A percentile compares a stretch with the other conserved stretches of the same genome.
Conservation (phyloP, 2,888 invertebrate genomes). For the Noctua janthina region DNA sequence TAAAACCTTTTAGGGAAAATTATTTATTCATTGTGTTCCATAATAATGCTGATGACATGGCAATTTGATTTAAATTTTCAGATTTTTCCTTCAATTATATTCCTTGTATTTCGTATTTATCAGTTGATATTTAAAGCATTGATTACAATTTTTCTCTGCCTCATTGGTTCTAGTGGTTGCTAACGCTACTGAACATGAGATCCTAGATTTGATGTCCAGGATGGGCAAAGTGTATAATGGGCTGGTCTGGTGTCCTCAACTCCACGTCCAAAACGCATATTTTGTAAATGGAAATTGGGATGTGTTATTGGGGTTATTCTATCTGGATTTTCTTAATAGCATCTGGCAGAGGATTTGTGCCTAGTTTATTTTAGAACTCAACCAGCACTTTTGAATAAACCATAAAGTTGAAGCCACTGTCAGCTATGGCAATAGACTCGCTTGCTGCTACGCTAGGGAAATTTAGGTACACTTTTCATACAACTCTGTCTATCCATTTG, state of each 20-base stretch:
- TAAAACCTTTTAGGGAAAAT: neutral
- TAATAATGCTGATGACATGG: too few relatives aligned
- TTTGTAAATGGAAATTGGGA: fast-evolving
- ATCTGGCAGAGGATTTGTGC: neutral
- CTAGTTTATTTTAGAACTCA: neutral
- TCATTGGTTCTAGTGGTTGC: neutral
- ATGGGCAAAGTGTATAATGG: too few relatives aligned
- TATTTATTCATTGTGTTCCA: neutral
- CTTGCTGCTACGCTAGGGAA: neutral
- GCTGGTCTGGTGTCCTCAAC: too few relatives aligned
- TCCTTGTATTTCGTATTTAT: conserved; percentile 17
- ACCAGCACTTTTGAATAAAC: neutral
- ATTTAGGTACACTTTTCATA: neutral
- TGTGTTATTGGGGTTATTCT: neutral
- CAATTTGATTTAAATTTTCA: neutral
- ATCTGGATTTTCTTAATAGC: neutral
- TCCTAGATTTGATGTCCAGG: neutral
- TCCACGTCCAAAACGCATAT: neutral
- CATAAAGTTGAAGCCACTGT: neutral
- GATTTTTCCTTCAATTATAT: conserved; percentile 5
- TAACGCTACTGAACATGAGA: neutral
- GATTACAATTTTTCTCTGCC: neutral
- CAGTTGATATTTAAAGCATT: conserved; percentile 9
- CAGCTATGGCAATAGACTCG: neutral
- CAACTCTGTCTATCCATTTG: neutral